These are phyloP conservation scores for Notechis scutatus DNA, from an alignment of 2,113 vertebrate genomes.

Conservation along the genomic window DNA sequence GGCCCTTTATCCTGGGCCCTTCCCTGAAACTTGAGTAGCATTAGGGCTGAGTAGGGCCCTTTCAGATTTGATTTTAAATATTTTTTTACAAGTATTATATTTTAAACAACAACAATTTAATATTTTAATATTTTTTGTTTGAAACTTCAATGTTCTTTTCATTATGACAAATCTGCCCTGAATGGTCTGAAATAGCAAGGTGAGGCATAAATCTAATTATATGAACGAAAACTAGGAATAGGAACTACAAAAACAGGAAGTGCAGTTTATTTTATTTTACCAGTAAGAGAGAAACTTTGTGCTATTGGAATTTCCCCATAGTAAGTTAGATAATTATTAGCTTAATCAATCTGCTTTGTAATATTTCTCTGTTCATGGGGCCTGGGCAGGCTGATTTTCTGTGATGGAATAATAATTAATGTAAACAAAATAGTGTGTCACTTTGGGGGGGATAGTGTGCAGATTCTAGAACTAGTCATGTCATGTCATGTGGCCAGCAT, in stretches of 20 bases:
- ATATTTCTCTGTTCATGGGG: not conserved
- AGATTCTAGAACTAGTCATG: not conserved
- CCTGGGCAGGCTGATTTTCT: not conserved
- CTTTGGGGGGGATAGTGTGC: too few relatives aligned
- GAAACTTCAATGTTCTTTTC: not conserved
- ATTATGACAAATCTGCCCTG: not conserved
- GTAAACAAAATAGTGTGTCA: not conserved
- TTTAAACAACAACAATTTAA: not conserved
- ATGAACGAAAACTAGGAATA: not conserved
- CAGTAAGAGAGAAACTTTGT: not conserved
- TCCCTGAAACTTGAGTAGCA: not conserved
- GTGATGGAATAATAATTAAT: not conserved
- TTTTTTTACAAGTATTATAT: not conserved
- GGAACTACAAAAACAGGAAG: not conserved
- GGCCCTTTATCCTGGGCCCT: not conserved
- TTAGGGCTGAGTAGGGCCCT: not conserved
- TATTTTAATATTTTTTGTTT: not conserved
- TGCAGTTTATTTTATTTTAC: not conserved
- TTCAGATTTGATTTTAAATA: not conserved
- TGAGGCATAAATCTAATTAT: not conserved
- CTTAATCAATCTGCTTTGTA: not conserved
- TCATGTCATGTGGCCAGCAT: too few relatives aligned
- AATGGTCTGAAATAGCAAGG: not conserved
- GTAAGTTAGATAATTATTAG: not conserved
- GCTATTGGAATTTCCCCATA: not conserved